A percentile compares a stretch with the other conserved stretches of the same genome.
Conservation (phyloP, 2,888 invertebrate species). For the Archips xylosteana region DNA sequence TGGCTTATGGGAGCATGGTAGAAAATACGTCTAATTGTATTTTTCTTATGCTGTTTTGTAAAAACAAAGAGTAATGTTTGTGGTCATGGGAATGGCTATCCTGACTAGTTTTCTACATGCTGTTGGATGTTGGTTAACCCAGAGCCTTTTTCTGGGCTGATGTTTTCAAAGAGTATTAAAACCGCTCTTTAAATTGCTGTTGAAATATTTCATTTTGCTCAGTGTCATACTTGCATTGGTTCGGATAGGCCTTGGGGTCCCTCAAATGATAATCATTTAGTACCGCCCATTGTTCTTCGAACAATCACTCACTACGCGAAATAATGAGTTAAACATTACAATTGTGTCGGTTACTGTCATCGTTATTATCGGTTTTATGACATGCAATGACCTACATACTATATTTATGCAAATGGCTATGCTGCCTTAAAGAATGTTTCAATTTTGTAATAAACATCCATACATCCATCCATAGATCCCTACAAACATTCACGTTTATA, state of each 20-base stretch:
- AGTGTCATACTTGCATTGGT: conserved; percentile 1
- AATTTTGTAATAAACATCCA: no score
- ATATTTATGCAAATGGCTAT: background rate
- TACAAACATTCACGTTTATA: no score
- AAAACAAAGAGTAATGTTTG: no score
- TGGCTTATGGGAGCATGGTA: no score
- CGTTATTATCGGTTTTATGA: conserved; percentile 18
- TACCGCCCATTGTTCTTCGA: conserved; percentile 55
- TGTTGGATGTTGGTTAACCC: background rate
- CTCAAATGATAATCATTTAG: conserved; percentile 48
- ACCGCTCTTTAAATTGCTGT: background rate
- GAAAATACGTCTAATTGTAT: no score
- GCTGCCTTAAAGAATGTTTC: background rate
- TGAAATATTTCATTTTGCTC: background rate
- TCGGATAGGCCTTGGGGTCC: conserved; percentile 1
- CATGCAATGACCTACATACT: conserved; percentile 7
- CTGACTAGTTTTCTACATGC: no score
- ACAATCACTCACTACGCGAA: conserved; percentile 46
- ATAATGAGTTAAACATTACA: conserved; percentile 16
- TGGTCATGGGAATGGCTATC: no score
- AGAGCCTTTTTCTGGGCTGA: background rate
- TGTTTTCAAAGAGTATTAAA: background rate
- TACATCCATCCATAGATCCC: no score
- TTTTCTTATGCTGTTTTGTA: no score
- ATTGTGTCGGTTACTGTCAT: conserved; percentile 5